Base-by-base conservation (phyloP, 2,888 invertebrate genomes). In the Andrena haemorrhoa region DNA sequence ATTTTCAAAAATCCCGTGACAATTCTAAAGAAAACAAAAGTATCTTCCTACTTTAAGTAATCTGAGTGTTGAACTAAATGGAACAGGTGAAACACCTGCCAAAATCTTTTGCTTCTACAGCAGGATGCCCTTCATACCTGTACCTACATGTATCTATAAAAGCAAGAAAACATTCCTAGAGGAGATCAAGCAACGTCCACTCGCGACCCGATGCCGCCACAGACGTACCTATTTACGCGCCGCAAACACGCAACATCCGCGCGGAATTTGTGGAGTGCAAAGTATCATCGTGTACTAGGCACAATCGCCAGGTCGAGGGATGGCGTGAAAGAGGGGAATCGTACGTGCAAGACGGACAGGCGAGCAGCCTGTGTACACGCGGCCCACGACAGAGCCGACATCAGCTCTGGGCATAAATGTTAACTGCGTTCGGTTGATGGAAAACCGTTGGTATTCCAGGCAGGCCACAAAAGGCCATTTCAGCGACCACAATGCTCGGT, bases 401-500 rank as follows among this genome's bases (percentile, higher is more conserved):
- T 35, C 47, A 61, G 73, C 75, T 74, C 65, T 76, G 86, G 72
- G 85, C 87, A 85, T 92, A 90, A 87, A 89, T 89, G 89, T 86
- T 90, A 91, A 91, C 89, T 89, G 88, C 88, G 81, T 86, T 86
- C 83, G 85, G 87, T 78, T 86, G 88, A 91, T 90, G 90, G 88
- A 85, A 86, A 88, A 86, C 87, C 85, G 86, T 90, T 74, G 87
- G 90, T 85, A 89, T 84, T 75, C 83, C 87, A 79, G 88, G 81
- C 85, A 90, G 87, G 92, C 92, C 93, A 88, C 93, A 92, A 87
- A 91, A 91, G 56, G 89, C 91, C 89, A 93, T 92, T 93, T 90
- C 91, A 88, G 88, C 74, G 90, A 93, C 93, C 93, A 92, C 93
- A 93, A 92, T 92, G 88, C 90, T 70, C 89, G 87, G 82, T 89